Evolutionary conservation across 2,797 vertebrate species (phyloP).

Genomic region (Diglossa cyanea): DNA sequence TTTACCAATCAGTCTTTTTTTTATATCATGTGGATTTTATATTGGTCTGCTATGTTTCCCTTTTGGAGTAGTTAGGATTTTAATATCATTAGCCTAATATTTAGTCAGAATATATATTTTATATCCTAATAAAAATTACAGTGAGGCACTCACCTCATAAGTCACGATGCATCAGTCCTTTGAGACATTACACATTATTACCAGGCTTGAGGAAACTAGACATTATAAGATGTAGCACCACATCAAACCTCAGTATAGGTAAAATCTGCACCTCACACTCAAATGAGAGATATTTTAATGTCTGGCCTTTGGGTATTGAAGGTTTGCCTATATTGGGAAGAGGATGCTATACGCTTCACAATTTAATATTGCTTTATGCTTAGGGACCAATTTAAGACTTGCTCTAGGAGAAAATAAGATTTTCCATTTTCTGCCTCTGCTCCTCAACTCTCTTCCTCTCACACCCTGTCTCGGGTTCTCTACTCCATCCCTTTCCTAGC

Average conservation of each 20-base stretch:
- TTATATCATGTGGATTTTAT: not conserved
- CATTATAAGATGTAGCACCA: not conserved
- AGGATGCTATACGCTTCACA: not conserved
- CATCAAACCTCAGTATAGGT: not conserved
- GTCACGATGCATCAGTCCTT: fast-evolving
- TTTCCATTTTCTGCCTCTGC: not conserved
- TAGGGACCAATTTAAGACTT: not conserved
- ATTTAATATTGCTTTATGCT: not conserved
- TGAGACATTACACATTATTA: not conserved
- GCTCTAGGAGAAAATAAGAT: not conserved
- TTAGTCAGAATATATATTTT: conserved; percentile 8
- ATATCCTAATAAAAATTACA: conserved; percentile 2
- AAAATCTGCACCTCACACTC: not conserved
- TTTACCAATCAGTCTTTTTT: not conserved
- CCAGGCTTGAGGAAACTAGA: not conserved
- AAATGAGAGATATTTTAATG: not conserved
- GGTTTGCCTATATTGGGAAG: not conserved
- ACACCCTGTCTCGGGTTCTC: fast-evolving
- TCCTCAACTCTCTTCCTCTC: not conserved
- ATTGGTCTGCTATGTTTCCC: not conserved
- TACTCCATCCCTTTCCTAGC: not conserved
- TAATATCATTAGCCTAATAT: conserved; percentile 6
- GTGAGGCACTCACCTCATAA: not conserved
- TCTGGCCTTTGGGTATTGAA: not conserved
- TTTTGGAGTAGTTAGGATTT: not conserved